Evolutionary conservation across 1,140 invertebrate genomes (phyloP), one percentile per base, ranked within the genome.

Genomic region (Cyclina sinensis): DNA sequence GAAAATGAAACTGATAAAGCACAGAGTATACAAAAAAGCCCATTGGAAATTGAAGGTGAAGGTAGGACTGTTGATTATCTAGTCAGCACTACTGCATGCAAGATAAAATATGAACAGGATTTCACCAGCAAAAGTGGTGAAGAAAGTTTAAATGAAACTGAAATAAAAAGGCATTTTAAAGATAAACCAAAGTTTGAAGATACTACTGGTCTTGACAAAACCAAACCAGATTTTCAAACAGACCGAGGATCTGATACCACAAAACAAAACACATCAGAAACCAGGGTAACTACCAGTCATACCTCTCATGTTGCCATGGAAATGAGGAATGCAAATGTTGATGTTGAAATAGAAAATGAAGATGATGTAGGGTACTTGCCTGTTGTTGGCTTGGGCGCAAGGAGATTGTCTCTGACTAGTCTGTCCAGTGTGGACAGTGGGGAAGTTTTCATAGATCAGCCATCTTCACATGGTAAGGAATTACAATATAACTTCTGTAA

Each of bases 341-440:
- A 78, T 78, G 16, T 54, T 1, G 0, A 39, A 4, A 54, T 54
- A 14, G 74, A 86, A 68, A 73, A 48, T 43, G 32, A 68, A 43
- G 78, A 81, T 80, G 62, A 80, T 37, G 14, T 57, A 32, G 78
- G 76, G 24, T 73, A 27, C 46, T 73, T 81, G n/a, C 86, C 59
- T 3, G 27, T n/a, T 24, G 32, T 59, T 37, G 43, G 30, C 14
- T 18, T 37, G 35, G 18, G 32, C 21, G 7, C 32, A 27, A 82
- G 86, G 39, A 82, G 86, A 73, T 16, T 59, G 0, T 88, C 86
- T 32, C 24, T 81, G 14, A 83, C 79, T 9, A 88, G 86, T 46
- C 21, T 88, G 70, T 88, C 86, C 4, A 88, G 86, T 76, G 51
- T 88, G 65, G 81, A 80, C 14, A 88, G 86, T 62, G 70, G 48